Percentiles rank a stretch among this genome's conserved stretches.
These are phyloP conservation scores for Ceratothoa steindachneri DNA, from an alignment of 2,888 invertebrate genomes.

Conservation along the genomic window DNA sequence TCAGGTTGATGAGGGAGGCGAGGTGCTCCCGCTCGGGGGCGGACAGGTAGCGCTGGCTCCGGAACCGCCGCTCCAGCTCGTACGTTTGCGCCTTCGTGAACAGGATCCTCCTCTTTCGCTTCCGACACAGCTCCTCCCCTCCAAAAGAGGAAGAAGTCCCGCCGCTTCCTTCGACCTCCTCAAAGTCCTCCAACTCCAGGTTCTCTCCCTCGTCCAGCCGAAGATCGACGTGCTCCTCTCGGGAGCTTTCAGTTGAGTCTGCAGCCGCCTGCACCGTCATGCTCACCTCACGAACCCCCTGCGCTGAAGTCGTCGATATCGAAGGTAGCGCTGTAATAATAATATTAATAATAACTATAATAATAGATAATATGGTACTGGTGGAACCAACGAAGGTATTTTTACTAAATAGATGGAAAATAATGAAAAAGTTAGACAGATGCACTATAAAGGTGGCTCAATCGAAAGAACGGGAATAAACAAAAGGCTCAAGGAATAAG, in stretches of 20 bases:
- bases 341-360: not conserved
- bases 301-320: not conserved
- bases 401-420: not conserved
- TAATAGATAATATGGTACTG: not conserved
- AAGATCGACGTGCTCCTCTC: not conserved
- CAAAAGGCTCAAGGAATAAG: too few species aligned
- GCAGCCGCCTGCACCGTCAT: constrained; percentile 31
- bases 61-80: constrained; percentile 90
- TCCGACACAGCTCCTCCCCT: constrained; percentile 58
- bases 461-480: too few species aligned
- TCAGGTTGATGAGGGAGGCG: constrained; percentile 87
- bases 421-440: too few species aligned
- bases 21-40: constrained; percentile 96
- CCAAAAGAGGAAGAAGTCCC: constrained; percentile 13
- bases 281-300: not conserved
- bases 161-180: constrained; percentile 22
- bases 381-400: not conserved
- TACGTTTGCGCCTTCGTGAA: constrained; percentile 95
- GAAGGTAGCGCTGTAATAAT: not conserved
- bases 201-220: constrained; percentile 23
- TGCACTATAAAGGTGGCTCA: too few species aligned
- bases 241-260: constrained; percentile 34
- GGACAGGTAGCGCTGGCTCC: constrained; percentile 92
- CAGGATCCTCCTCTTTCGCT: constrained; percentile 89
- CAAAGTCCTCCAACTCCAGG: constrained; percentile 29